phyloP scores from a whole-genome alignment of 2,888 invertebrate species.

The Sesamia inferens region DNA sequence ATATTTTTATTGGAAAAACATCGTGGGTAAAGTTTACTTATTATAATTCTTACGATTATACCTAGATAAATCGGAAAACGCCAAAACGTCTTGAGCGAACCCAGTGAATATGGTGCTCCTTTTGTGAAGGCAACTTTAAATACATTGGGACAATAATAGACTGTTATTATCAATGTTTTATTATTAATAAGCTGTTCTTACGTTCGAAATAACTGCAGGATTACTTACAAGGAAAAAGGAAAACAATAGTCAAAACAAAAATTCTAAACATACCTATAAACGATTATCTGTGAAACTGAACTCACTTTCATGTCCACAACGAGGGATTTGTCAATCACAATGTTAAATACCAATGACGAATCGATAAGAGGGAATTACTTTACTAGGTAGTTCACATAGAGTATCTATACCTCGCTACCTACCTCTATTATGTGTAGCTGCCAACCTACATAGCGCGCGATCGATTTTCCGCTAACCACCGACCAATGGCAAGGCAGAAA shows the following conservation, averaged over 20 bases:
- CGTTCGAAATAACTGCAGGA: background rate
- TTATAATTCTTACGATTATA: too few relatives aligned
- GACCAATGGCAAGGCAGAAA: constrained; percentile 59
- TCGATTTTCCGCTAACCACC: constrained; percentile 66
- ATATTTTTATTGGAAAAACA: too few relatives aligned
- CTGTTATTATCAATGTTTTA: too few relatives aligned
- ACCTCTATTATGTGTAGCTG: constrained; percentile 27
- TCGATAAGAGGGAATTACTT: constrained; percentile 42
- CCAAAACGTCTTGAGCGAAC: too few relatives aligned
- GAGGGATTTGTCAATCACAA: constrained; percentile 19
- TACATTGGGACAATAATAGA: too few relatives aligned
- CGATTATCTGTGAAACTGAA: background rate
- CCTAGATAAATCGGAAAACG: too few relatives aligned
- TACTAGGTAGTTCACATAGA: background rate
- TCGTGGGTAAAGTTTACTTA: too few relatives aligned
- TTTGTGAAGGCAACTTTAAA: too few relatives aligned
- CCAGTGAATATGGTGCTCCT: too few relatives aligned
- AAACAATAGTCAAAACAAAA: too few relatives aligned
- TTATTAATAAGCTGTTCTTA: background rate
- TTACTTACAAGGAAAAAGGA: background rate
- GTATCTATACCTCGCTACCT: constrained; percentile 9
- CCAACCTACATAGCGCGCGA: constrained; percentile 61
- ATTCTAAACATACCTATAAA: background rate
- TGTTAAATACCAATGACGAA: constrained; percentile 48
- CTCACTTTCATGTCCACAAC: background rate